Conservation (phyloP, 2,888 invertebrate genomes). For the Campopleginae sp. region DNA sequence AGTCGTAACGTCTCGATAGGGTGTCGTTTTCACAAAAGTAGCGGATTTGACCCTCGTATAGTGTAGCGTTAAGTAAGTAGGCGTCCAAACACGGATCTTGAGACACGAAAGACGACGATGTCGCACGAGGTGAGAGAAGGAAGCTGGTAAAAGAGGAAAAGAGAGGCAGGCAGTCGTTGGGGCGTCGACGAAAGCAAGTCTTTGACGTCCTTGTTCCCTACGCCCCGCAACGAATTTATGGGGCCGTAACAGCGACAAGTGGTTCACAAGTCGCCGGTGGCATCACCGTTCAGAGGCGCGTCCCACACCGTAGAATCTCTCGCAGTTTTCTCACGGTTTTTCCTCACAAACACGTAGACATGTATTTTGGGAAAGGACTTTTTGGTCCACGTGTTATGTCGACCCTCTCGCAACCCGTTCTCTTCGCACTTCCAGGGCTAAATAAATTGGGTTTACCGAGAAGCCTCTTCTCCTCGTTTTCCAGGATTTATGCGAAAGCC, state of each 20-base stretch:
- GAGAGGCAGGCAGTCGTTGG: constrained; percentile 71
- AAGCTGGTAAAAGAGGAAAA: constrained; percentile 57
- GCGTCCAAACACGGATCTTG: constrained; percentile 76
- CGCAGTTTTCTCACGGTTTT: constrained; percentile 50
- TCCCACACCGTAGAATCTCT: constrained; percentile 65
- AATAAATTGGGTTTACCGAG: constrained; percentile 83
- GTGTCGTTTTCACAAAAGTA: constrained; percentile 26
- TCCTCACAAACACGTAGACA: constrained; percentile 19
- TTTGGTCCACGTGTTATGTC: constrained; percentile 73
- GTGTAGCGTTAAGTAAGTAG: constrained; percentile 75
- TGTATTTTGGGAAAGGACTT: constrained; percentile 71
- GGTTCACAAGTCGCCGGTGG: constrained; percentile 87
- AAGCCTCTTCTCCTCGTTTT: constrained; percentile 64
- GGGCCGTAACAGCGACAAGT: constrained; percentile 88
- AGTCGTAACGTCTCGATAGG: constrained; percentile 24
- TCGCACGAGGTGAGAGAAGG: constrained; percentile 62
- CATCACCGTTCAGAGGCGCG: constrained; percentile 87
- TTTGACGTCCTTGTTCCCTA: constrained; percentile 41
- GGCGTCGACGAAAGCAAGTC: constrained; percentile 71
- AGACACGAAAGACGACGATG: constrained; percentile 65
- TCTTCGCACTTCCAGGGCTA: constrained; percentile 73
- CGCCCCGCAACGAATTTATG: constrained; percentile 84
- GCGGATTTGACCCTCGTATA: constrained; percentile 32
- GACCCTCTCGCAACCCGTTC: constrained; percentile 72
- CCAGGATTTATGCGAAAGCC: constrained; percentile 59